Base-by-base conservation (phyloP, 1,140 invertebrate species). In the Pinna nobilis region DNA sequence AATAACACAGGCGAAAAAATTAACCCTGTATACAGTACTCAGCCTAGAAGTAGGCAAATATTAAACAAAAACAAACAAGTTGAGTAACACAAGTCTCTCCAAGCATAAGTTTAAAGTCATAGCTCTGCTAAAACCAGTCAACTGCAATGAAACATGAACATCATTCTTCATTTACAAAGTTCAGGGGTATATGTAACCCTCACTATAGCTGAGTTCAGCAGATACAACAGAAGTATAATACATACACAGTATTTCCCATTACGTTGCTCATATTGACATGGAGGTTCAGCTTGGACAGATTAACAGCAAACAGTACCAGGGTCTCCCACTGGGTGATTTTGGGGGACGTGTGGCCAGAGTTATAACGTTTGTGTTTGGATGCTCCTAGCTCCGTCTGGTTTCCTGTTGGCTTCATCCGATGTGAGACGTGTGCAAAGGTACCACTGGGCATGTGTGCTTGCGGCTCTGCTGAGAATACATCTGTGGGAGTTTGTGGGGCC, bases 261-360 rank as follows among this genome's bases (percentile, higher is more conserved):
- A 98, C 97, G 87, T 98, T 99, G 23, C 97, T 96, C 96, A 99
- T 99, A 89, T 98, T 98, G 95, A 99, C 98, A 82, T 98, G 96
- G 20, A 99, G 95, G 88, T 98, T 97, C 28, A 99, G 90, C 79
- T 95, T 94, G 4, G 96, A 97, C 82, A 99, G 96, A 90, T 98
- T 98, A 13, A 99, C 94, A 1, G 96, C 96, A 91, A 98, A 98
- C 37, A 99, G 89, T 1, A 99, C 97, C 18, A 98, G 89, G 3
- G 97, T 98, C 89, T 98, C 96, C 97, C 97, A 99, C 6, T 89
- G 75, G 37, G 59, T 79, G 66, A 69, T 77, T 55, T 74, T 74
- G 33, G 76, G 35, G 11, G 59, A 39, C 23, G 49, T 57, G 9
- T 53, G 74, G 73, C 61, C 15, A 30, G 39, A 35, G 72, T 39